phyloP scores from a whole-genome alignment of 2,888 invertebrate genomes.

The Tanypteryx hageni region DNA sequence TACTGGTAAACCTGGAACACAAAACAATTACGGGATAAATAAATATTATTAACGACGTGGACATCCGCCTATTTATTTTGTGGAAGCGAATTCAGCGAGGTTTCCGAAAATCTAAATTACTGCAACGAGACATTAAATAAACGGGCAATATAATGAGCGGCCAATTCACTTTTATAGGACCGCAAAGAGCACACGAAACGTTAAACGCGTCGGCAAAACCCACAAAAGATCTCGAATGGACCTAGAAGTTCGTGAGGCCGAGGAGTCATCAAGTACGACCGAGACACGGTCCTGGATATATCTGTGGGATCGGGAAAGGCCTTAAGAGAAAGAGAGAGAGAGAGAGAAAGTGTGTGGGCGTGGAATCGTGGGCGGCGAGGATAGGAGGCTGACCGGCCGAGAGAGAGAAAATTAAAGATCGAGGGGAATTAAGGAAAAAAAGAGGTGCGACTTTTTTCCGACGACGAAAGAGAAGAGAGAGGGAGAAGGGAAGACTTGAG shows the following conservation, averaged over 20 bases:
- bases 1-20: too few species aligned
- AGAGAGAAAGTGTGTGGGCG: too few species aligned
- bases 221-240: conserved; percentile 19
- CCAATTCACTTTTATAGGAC: conserved; percentile 13
- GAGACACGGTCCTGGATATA: neutral
- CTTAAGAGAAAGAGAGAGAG: neutral
- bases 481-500: neutral
- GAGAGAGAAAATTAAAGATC: neutral
- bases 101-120: conserved; percentile 3
- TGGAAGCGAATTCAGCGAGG: neutral
- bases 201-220: neutral
- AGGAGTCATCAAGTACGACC: neutral
- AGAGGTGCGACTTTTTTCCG: conserved; percentile 8
- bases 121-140: neutral
- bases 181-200: neutral
- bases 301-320: neutral
- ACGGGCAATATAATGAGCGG: neutral
- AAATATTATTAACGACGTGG: too few species aligned
- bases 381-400: too few species aligned
- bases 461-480: neutral
- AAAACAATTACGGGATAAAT: too few species aligned
- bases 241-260: neutral
- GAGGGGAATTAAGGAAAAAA: conserved; percentile 3
- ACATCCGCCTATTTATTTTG: too few species aligned
- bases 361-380: too few species aligned